Evolutionary conservation across 2,888 invertebrate genomes (phyloP).

Genomic region (Stenotaenia linearis): DNA sequence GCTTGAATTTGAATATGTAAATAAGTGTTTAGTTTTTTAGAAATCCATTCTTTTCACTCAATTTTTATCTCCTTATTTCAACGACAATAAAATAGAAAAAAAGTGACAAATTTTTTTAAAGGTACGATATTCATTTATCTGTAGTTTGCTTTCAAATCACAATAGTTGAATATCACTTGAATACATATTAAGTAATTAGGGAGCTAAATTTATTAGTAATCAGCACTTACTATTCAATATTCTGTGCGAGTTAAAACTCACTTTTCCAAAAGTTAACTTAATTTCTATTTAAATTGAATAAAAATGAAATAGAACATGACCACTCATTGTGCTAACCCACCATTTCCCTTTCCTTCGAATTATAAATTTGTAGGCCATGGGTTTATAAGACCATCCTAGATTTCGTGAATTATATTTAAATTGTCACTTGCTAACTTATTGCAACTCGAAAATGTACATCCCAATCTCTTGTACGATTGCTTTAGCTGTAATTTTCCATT

Average conservation of each 20-base stretch:
- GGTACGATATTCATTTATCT: no score
- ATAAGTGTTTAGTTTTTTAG: no score
- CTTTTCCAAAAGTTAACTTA: no score
- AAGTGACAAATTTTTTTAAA: no score
- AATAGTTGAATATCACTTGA: no score
- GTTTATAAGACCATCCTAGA: background rate
- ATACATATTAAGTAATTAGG: no score
- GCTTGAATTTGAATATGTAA: no score
- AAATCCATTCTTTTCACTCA: no score
- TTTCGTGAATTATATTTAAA: background rate
- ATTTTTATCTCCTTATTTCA: no score
- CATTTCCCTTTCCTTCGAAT: background rate
- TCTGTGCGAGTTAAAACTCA: background rate
- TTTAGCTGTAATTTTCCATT: background rate
- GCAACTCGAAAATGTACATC: background rate
- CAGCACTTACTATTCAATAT: background rate
- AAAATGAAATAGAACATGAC: background rate
- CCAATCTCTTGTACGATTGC: background rate
- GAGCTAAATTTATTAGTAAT: no score
- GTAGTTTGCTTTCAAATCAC: no score
- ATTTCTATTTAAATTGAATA: background rate
- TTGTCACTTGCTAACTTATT: background rate
- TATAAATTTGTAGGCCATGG: background rate
- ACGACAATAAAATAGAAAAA: no score
- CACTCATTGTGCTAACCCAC: background rate